Percentiles rank a stretch among this genome's conserved stretches.
These are phyloP conservation scores for Tangara arthus DNA, from an alignment of 2,797 vertebrate genomes.

Conservation along the genomic window DNA sequence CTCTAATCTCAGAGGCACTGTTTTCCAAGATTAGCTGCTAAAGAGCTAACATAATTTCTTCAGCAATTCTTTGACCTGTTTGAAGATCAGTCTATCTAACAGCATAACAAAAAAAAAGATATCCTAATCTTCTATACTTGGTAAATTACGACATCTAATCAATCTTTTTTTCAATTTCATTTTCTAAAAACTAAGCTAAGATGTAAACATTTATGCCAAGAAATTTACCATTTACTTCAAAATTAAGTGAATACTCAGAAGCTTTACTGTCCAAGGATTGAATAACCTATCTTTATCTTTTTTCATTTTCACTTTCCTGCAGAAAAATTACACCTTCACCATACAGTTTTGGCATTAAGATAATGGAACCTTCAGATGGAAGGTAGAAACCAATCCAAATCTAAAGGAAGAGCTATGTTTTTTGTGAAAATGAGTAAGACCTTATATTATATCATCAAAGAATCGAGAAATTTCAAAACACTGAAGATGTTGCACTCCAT, in stretches of 20 bases:
- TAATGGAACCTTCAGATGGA: background rate
- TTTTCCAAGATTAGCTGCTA: background rate
- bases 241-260: background rate
- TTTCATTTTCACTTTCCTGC: background rate
- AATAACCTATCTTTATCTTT: background rate
- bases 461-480: background rate
- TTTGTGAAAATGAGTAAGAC: background rate
- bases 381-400: background rate
- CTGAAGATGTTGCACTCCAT: background rate
- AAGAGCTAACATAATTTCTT: background rate
- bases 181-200: background rate
- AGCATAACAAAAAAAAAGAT: background rate
- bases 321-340: background rate
- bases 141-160: background rate
- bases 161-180: background rate
- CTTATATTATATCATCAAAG: background rate
- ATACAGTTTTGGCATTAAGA: background rate
- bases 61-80: background rate
- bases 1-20: background rate
- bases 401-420: background rate
- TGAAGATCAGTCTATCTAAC: background rate
- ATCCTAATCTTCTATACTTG: background rate
- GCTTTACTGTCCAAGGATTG: background rate
- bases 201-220: background rate
- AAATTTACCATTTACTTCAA: background rate